Percentiles rank a stretch among this genome's conserved stretches.
phyloP scores from a whole-genome alignment of 2,113 vertebrate genomes.

The Leptobrachium ailaonicum region DNA sequence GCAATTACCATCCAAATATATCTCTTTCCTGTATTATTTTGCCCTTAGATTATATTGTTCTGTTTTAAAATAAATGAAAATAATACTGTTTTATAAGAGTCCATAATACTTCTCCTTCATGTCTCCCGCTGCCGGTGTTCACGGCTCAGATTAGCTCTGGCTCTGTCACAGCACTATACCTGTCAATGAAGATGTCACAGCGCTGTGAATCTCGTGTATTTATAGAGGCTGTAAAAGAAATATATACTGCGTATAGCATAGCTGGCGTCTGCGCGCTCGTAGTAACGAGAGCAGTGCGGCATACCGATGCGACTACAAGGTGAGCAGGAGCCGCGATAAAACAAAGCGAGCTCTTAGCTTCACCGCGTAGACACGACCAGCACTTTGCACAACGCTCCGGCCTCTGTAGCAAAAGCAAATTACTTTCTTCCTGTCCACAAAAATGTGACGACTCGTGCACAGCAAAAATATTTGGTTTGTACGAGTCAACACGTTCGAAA shows the following conservation, averaged over 20 bases:
- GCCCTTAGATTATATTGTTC: too few species aligned
- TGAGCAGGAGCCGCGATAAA: conserved; percentile 32
- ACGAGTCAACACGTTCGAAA: too few species aligned
- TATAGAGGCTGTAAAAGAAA: conserved; percentile 35
- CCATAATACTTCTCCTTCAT: not conserved
- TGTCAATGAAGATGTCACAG: conserved; percentile 26
- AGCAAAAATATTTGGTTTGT: too few species aligned
- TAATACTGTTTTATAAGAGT: too few species aligned
- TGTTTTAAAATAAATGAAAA: too few species aligned
- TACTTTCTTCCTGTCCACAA: too few species aligned
- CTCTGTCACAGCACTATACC: conserved; percentile 24
- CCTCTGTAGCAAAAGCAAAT: too few species aligned
- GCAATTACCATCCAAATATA: too few species aligned
- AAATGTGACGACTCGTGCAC: too few species aligned
- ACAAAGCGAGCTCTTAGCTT: conserved; percentile 8
- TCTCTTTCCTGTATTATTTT: too few species aligned
- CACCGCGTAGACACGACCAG: conserved; percentile 7
- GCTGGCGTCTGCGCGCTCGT: conserved; percentile 4
- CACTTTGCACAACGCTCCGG: not conserved
- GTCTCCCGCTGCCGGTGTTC: not conserved
- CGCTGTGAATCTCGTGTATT: conserved; percentile 32
- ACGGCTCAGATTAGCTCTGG: conserved; percentile 25
- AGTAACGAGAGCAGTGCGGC: not conserved
- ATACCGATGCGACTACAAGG: conserved; percentile 24
- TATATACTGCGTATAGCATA: conserved; percentile 36